phyloP scores from a whole-genome alignment of 2,113 vertebrate genomes.

The Tetraodon nigroviridis region DNA sequence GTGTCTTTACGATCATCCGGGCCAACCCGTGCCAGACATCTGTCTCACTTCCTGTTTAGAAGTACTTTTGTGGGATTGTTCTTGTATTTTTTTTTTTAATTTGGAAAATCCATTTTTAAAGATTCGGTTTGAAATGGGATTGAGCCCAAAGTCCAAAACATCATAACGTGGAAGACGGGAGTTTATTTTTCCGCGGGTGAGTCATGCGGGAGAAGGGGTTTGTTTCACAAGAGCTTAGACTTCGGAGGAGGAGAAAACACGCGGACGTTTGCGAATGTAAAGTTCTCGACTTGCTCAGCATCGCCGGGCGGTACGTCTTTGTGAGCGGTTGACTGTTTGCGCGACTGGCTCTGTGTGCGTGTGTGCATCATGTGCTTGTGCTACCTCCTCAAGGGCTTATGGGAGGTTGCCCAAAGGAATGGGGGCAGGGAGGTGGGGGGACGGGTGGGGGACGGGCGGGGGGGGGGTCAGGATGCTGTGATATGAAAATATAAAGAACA shows the following conservation, averaged over 20 bases:
- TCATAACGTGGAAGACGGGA: background rate
- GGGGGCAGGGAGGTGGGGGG: background rate
- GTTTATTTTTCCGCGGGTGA: conserved; percentile 10
- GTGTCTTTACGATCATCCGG: background rate
- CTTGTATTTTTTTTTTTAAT: conserved; percentile 8
- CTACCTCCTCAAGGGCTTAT: conserved; percentile 12
- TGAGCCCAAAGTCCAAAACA: conserved; percentile 9
- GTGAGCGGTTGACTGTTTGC: conserved; percentile 6
- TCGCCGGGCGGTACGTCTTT: background rate
- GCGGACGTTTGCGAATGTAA: background rate
- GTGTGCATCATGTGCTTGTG: conserved; percentile 10
- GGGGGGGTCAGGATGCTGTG: background rate
- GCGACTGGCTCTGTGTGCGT: background rate
- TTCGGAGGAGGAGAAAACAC: background rate
- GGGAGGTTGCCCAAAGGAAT: conserved; percentile 4
- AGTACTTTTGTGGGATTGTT: conserved; percentile 4
- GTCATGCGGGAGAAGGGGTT: too few species aligned
- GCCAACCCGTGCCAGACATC: background rate
- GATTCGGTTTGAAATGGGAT: background rate
- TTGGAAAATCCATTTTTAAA: background rate
- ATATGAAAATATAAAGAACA: background rate
- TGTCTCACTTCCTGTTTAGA: conserved; percentile 11
- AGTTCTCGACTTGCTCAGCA: background rate
- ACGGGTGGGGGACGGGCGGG: background rate
- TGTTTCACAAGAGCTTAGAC: background rate